Base-by-base conservation (phyloP, 2,113 vertebrate genomes). In the Phasianus colchicus region DNA sequence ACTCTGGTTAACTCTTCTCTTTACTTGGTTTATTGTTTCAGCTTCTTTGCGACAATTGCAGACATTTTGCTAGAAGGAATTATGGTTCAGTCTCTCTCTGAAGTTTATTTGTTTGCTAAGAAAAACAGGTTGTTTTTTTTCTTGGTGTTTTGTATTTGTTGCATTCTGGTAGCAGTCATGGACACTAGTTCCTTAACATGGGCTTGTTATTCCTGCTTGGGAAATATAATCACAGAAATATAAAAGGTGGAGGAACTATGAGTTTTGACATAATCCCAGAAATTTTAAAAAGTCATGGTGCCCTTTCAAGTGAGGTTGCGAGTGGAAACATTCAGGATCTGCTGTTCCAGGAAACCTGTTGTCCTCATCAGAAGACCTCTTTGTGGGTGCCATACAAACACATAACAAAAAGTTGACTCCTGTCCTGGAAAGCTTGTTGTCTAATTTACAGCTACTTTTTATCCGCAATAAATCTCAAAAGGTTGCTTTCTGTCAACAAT, bases 311-410 rank as follows among this genome's bases (percentile, higher is more conserved):
- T 61, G 72, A 77, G 48, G 36, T 38, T 71, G 55, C 83, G 79
- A 71, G 69, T 91, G 72, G 83, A 94, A 94, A 94, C 71, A 38
- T 93, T 93, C 1, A 0, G 88, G 86, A 90, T 86, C 88, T 77
- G 34, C 50, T 81, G 86, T 95, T 90, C 86, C 61, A 55, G 72
- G 74, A 91, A 96, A 88, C 83, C 85, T 86, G 87, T 89, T 96
- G 58, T 92, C 64, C 45, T 90, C 69, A 64, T 91, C 72, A 67
- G 30, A 88, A 24, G 67, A 81, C 34, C 47, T 80, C 60, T 88
- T 83, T 88, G 83, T 81, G 82, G 52, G 79, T 55, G 83, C 69
- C 38, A 25, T 40, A 27, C 21, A 88, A 90, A 74, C 50, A 55
- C 32, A 30, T 38, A 89, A 89, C 38, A 75, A 75, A 95, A 87